Conservation (phyloP, 2,888 invertebrate genomes). For the Zeuzera pyrina region DNA sequence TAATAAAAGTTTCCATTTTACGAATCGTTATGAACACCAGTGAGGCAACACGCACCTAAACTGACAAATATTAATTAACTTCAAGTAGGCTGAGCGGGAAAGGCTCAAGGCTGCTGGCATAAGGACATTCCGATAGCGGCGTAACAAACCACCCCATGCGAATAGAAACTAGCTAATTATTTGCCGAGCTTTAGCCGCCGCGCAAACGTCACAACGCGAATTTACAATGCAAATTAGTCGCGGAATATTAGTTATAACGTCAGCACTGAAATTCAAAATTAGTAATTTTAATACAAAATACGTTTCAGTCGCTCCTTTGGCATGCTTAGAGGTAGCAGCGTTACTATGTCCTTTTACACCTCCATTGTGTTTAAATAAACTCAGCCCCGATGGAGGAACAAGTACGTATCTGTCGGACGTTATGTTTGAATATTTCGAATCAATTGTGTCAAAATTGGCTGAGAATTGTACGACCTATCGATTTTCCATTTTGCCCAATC, state of each 20-base stretch:
- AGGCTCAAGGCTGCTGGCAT: conserved; percentile 35
- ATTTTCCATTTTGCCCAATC: conserved; percentile 48
- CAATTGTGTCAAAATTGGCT: conserved; percentile 37
- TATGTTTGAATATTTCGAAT: conserved; percentile 32
- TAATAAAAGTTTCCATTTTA: too few species aligned
- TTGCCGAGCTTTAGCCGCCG: conserved; percentile 59
- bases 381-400: conserved; percentile 60
- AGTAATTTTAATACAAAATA: conserved; percentile 65
- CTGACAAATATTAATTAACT: conserved; percentile 31
- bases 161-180: conserved; percentile 72
- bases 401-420: conserved; percentile 54
- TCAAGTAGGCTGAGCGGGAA: conserved; percentile 2
- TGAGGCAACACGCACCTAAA: conserved; percentile 23
- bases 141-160: conserved; percentile 38
- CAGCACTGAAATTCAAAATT: conserved; percentile 67
- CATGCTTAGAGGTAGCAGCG: conserved; percentile 57
- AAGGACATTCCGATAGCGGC: conserved; percentile 43
- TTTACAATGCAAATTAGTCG: conserved; percentile 71
- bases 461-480: conserved; percentile 51
- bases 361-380: conserved; percentile 31
- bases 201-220: conserved; percentile 61
- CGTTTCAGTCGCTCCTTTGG: conserved; percentile 63
- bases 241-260: conserved; percentile 69
- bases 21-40: conserved; percentile 7
- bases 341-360: conserved; percentile 41